Evolutionary conservation across 2,113 vertebrate genomes (phyloP), one percentile per base, ranked within the genome.

Genomic region (Alexandromys fortis): DNA sequence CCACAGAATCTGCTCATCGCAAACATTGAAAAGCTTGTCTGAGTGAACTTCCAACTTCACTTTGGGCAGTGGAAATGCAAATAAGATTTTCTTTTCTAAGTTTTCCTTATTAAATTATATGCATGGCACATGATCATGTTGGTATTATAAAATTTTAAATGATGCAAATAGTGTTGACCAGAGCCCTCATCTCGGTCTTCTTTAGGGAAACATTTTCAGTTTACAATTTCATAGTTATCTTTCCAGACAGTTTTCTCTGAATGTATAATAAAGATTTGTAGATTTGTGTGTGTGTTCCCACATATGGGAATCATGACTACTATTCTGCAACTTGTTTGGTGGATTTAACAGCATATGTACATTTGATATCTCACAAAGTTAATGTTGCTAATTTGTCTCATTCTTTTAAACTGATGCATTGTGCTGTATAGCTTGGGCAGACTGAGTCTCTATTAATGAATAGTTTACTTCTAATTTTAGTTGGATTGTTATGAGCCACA

Each of bases 1-100:
- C 30, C 55, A 89, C 38, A 92, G 83, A 90, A 47, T 55, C 38
- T 89, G 63, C 38, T 90, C 49, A 88, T 6, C 52, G 86, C 72
- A 96, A 65, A 90, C 75, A 68, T 55, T 94, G 75, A 77, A 88
- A 96, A 88, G 1, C 12, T 86, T 91, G n/a, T 86, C 73, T 93
- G 68, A 38, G 14, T 61, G 65, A 96, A 86, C 22, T 49, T 94
- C 28, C 22, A 95, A 19, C 79, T 95, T 89, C 42, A 42, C 21
- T 38, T 93, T 75, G 94, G 21, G 26, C n/a, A 61, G 26, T 94
- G 65, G 90, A 94, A 91, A 89, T 75, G 7, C 21, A 65, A 58
- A 4, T 55, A 90, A 28, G 49, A 45, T 28, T 95, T 95, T 79
- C 47, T 81, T 88, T 81, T 86, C 75, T 67, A 85, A 21, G 86